Evolutionary conservation across 1,140 invertebrate species (phyloP), one percentile per base, ranked within the genome.

Genomic region (Chlorops oryzae): DNA sequence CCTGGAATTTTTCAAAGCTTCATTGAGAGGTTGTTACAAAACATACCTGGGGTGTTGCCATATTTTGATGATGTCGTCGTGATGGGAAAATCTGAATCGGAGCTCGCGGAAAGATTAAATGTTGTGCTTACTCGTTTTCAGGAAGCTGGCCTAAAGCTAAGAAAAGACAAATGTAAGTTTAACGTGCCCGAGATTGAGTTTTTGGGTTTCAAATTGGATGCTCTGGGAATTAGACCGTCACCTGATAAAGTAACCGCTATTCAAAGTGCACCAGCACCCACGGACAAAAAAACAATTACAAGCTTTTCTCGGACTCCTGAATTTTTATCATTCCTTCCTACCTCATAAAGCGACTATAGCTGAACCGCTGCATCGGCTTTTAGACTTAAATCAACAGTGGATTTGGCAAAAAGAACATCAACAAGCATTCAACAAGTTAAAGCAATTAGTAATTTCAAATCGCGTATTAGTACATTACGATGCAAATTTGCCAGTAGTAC

Each of bases 21-120:
- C n/a, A n/a, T n/a, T n/a, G n/a, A 73, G 25, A 48, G 52, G 5
- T 32, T 64, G 21, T 38, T 72, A 12, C 52, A 56, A 20, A 58
- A 58, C 2, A 58, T 73, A 5, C 7, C 23, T 20, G 62, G 62
- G 1, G 56, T 67, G 13, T 56, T 57, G 10, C 51, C 57, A 34
- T 56, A 66, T 42, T 43, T 74, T 5, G 66, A 74, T 42, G 69
- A 73, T 39, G 63, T 75, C 5, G 55, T 68, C 6, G 40, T 74
- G 17, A 40, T 37, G 21, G 47, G 37, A 18, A 10, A 15, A 40
- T 25, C 7, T n/a, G 47, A 49, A 24, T 18, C 15, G 18, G 38
- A 40, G 6, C 37, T 39, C 20, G 12, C 23, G 17, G 15, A 40
- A 10, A 22, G 25, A 20, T 40, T 49, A 28, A 17, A n/a, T 9